A percentile compares a stretch with the other conserved stretches of the same genome.
These are phyloP conservation scores for Masnerella sp. DNA, from an alignment of 2,888 invertebrate genomes.

Conservation along the genomic window DNA sequence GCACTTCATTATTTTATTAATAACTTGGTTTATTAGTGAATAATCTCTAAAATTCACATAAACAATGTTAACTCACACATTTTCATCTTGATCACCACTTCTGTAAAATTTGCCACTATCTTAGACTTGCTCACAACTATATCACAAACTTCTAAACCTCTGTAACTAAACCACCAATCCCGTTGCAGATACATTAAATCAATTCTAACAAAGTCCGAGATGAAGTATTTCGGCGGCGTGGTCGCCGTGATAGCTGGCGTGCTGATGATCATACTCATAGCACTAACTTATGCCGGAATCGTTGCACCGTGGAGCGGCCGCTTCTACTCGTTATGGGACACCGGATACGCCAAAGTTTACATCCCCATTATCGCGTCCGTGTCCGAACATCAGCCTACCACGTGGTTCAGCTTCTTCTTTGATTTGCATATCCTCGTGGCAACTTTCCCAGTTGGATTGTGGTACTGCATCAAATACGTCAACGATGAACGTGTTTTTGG, in stretches of 20 bases:
- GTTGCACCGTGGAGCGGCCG: slow-evolving; percentile 92
- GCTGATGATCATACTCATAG: slow-evolving; percentile 91
- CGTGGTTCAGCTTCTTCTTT: slow-evolving; percentile 99
- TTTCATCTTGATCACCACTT: too few species aligned
- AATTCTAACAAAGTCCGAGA: slow-evolving; percentile 91
- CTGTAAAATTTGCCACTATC: too few species aligned
- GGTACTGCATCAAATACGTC: slow-evolving; percentile 98
- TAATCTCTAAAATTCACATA: too few species aligned
- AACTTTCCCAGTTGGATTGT: slow-evolving; percentile 98
- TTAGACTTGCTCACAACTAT: too few species aligned
- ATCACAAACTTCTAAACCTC: too few species aligned
- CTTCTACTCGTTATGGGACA: slow-evolving; percentile 99
- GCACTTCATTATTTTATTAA: too few species aligned
- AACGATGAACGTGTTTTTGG: slow-evolving; percentile 99
- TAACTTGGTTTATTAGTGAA: too few species aligned
- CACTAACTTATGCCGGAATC: slow-evolving; percentile 94
- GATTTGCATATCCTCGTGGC: slow-evolving; percentile 97
- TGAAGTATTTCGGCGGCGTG: slow-evolving; percentile 90
- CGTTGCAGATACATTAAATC: slow-evolving; percentile 85
- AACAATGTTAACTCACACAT: too few species aligned
- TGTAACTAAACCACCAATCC: too few species aligned
- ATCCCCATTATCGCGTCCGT: slow-evolving; percentile 99
- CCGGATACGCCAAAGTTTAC: slow-evolving; percentile 99
- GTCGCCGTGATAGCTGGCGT: slow-evolving; percentile 83
- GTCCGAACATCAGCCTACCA: slow-evolving; percentile 99